A percentile compares a stretch with the other conserved stretches of the same genome.
Evolutionary conservation across 2,113 vertebrate species (phyloP).

Genomic region (Eupsittula cactorum): DNA sequence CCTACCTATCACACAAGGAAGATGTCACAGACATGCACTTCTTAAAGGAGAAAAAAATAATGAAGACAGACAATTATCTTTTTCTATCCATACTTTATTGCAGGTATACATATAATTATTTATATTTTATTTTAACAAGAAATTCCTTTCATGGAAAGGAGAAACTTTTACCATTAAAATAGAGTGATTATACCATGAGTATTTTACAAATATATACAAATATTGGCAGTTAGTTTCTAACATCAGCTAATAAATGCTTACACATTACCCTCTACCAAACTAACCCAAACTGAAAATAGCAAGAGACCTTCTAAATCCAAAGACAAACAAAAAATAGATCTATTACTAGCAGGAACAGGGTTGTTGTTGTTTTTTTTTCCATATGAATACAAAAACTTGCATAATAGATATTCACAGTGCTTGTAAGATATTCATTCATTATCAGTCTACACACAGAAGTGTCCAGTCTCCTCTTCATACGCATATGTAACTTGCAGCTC

Average conservation of each 20-base stretch:
- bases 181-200: constrained; percentile 25
- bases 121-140: constrained; percentile 48
- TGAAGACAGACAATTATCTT: neutral
- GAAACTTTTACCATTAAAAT: constrained; percentile 56
- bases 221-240: constrained; percentile 58
- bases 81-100: constrained; percentile 54
- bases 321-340: neutral
- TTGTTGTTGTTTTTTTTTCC: neutral
- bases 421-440: neutral
- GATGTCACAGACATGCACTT: neutral
- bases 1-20: neutral
- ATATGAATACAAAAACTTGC: constrained; percentile 43
- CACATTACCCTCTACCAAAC: neutral
- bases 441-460: neutral
- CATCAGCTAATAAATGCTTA: constrained; percentile 32
- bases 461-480: neutral
- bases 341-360: neutral
- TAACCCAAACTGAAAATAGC: constrained; percentile 4
- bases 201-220: constrained; percentile 69
- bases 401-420: constrained; percentile 65
- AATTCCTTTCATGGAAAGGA: constrained; percentile 74
- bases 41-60: neutral
- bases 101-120: constrained; percentile 49
- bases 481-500: neutral
- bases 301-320: neutral